Conservation (phyloP, 1,140 invertebrate genomes). For the Ditylenchus dipsaci region DNA sequence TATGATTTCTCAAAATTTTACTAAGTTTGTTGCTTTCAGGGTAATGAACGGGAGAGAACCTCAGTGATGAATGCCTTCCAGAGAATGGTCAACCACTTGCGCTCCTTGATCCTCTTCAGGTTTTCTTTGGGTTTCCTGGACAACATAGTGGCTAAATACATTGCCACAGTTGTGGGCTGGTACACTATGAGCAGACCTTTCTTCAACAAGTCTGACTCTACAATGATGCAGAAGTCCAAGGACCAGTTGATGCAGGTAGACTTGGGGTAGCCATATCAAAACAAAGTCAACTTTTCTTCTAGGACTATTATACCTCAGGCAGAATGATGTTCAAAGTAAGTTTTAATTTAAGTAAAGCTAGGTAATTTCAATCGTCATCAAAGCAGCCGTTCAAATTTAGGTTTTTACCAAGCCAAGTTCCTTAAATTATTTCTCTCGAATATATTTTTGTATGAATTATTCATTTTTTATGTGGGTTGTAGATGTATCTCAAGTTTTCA, state of each 20-base stretch:
- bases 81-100: conserved; percentile 79
- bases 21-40: too few species aligned
- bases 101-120: conserved; percentile 82
- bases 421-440: too few species aligned
- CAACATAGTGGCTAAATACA: conserved; percentile 92
- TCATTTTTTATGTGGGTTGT: too few species aligned
- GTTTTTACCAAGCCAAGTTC: too few species aligned
- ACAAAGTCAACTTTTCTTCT: conserved; percentile 60
- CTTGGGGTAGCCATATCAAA: not conserved
- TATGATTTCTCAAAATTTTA: not conserved
- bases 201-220: conserved; percentile 66
- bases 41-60: conserved; percentile 79
- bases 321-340: conserved; percentile 80
- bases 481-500: too few species aligned
- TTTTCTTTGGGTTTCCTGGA: conserved; percentile 88
- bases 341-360: too few species aligned
- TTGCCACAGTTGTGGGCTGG: conserved; percentile 87
- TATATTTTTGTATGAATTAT: too few species aligned
- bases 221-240: conserved; percentile 51
- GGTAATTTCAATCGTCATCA: too few species aligned
- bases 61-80: conserved; percentile 81
- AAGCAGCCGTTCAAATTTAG: too few species aligned
- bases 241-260: conserved; percentile 52
- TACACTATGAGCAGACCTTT: conserved; percentile 89
- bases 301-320: conserved; percentile 87